Evolutionary conservation across 2,797 vertebrate species (phyloP).

Genomic region (Danio kyathit): DNA sequence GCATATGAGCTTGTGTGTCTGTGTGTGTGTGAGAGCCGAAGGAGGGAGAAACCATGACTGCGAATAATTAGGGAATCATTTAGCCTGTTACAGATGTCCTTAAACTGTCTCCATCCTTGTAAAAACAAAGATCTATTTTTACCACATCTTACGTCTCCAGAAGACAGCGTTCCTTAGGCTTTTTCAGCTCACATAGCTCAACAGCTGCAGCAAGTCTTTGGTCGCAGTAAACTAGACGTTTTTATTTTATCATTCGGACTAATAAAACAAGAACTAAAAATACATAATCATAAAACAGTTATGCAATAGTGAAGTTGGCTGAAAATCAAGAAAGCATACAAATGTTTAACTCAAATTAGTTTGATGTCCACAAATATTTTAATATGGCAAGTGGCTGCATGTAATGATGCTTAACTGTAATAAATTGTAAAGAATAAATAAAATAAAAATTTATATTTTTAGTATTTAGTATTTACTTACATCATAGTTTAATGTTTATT

Average conservation of each 20-base stretch:
- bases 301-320: not conserved
- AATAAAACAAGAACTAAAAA: too few species aligned
- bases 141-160: constrained; percentile 25
- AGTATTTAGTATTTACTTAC: too few species aligned
- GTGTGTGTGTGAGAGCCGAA: not conserved
- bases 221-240: not conserved
- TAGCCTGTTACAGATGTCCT: constrained; percentile 41
- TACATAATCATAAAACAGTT: too few species aligned
- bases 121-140: constrained; percentile 34
- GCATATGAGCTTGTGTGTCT: constrained; percentile 6
- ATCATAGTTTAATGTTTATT: too few species aligned
- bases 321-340: too few species aligned
- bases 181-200: not conserved
- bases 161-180: not conserved
- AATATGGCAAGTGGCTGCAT: too few species aligned
- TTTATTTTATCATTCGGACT: not conserved
- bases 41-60: constrained; percentile 33
- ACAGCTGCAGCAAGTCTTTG: not conserved
- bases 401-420: too few species aligned
- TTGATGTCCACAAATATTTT: too few species aligned
- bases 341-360: too few species aligned
- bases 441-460: too few species aligned
- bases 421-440: too few species aligned
- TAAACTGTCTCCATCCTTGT: constrained; percentile 47
- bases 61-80: constrained; percentile 45